Evolutionary conservation across 2,888 invertebrate species (phyloP), one percentile per base, ranked within the genome.

Genomic region (Acheta domesticus): DNA sequence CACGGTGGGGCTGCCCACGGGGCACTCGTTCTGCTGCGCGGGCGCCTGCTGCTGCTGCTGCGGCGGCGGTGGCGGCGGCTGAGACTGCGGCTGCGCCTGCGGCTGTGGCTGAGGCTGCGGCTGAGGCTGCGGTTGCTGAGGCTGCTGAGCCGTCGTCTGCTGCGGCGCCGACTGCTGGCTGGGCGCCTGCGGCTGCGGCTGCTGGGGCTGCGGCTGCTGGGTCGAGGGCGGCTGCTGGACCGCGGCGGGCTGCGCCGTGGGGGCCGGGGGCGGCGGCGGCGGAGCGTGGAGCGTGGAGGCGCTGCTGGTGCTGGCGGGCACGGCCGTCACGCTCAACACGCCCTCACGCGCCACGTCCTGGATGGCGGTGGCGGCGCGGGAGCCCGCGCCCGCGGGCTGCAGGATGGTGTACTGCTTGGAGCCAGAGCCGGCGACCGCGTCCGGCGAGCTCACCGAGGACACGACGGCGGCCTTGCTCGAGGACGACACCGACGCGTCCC

Each of bases 321-420:
- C 89, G 21, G 90, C 89, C 11, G 91, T 87, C 19, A 91, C 91
- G 82, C 90, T 90, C 62, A 91, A 89, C 76, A 91, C 91, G 76
- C 91, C 92, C 84, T 92, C 92, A 75, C 92, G 87, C 50, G 91
- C 90, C 80, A 91, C 93, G 86, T 95, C 95, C 86, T 95, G 94
- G 85, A 95, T 89, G 36, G 93, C 94, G 74, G 93, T 93, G 77
- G 94, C 94, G 0, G 94, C 94, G 78, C 94, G 90, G 36, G 95
- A 94, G 5, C 94, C 93, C 0, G 91, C 90, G 49, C 93, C 93
- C 16, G 95, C 95, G 1, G 95, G 95, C 87, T 96, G 95, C 82
- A 96, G 88, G 83, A 95, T 95, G 81, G 95, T 96, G 86, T 95
- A 96, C 86, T 95, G 95, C 87, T 96, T 96, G 81, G 92, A 92